phyloP scores from a whole-genome alignment of 2,888 invertebrate genomes.

The Apoda limacodes region DNA sequence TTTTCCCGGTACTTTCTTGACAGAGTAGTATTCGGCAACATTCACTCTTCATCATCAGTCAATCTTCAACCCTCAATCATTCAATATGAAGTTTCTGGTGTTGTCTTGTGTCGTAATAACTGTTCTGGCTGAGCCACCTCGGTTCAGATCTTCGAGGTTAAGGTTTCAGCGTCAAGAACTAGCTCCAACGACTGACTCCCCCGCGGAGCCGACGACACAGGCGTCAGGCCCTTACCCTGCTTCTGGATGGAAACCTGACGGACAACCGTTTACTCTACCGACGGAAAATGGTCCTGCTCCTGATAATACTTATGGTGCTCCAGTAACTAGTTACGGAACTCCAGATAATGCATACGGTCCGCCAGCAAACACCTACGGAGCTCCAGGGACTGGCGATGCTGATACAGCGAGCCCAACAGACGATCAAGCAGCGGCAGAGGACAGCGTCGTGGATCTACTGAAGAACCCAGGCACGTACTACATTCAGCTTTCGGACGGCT shows the following conservation, averaged over 20 bases:
- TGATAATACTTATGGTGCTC: no score
- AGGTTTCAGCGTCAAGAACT: slow-evolving; percentile 45
- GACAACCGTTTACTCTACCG: no score
- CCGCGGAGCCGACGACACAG: slow-evolving; percentile 37
- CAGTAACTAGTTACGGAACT: no score
- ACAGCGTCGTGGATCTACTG: slow-evolving; percentile 48
- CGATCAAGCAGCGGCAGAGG: slow-evolving; percentile 41
- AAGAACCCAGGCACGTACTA: slow-evolving; percentile 72
- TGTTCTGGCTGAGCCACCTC: slow-evolving; percentile 46
- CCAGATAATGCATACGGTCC: no score
- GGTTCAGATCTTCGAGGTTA: slow-evolving; percentile 49
- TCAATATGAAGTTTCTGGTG: slow-evolving; percentile 41
- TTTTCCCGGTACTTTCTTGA: no score
- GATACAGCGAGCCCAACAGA: no score
- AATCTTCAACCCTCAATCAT: no score
- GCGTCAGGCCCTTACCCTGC: slow-evolving; percentile 42
- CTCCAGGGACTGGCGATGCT: no score
- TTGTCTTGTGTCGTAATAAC: slow-evolving; percentile 30
- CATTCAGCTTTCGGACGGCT: slow-evolving; percentile 73
- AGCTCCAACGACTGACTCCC: slow-evolving; percentile 43
- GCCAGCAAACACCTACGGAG: no score
- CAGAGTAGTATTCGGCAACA: no score
- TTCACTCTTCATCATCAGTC: no score
- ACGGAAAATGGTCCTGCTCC: no score
- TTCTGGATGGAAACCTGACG: slow-evolving; percentile 57